Evolutionary conservation across 2,113 vertebrate species (phyloP).

Genomic region (Gobiocypris rarus): DNA sequence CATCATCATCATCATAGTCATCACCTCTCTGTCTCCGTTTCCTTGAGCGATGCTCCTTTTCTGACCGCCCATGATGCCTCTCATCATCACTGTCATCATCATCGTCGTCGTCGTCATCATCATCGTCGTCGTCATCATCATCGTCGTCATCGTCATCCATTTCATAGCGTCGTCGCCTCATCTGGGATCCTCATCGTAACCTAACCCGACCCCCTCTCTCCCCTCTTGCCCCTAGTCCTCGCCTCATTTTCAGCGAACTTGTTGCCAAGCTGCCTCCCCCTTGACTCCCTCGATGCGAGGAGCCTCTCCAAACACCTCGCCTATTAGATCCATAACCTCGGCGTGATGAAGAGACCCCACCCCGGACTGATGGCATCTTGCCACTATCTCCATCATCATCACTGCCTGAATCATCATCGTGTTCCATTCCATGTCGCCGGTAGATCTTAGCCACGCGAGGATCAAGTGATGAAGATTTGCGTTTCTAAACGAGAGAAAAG

Average conservation of each 20-base stretch:
- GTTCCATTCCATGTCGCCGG: slow-evolving; percentile 70
- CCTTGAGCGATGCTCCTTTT: slow-evolving; percentile 39
- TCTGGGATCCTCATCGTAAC: slow-evolving; percentile 73
- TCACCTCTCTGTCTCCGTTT: slow-evolving; percentile 59
- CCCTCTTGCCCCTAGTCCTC: slow-evolving; percentile 63
- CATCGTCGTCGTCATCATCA: slow-evolving; percentile 66
- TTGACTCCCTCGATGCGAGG: slow-evolving; percentile 62
- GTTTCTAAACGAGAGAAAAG: slow-evolving; percentile 63
- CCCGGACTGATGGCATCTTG: slow-evolving; percentile 63
- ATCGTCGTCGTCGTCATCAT: slow-evolving; percentile 72
- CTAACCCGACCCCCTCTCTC: slow-evolving; percentile 71
- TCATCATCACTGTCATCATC: slow-evolving; percentile 69
- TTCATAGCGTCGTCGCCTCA: slow-evolving; percentile 74
- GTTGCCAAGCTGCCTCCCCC: slow-evolving; percentile 57
- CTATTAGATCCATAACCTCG: slow-evolving; percentile 65
- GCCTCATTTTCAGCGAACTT: slow-evolving; percentile 65
- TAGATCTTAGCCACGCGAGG: slow-evolving; percentile 76
- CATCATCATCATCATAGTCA: slow-evolving; percentile 79
- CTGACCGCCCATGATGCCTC: slow-evolving; percentile 44
- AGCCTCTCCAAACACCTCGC: slow-evolving; percentile 72
- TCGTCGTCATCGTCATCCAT: slow-evolving; percentile 69
- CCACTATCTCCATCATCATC: slow-evolving; percentile 73
- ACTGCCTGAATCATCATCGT: slow-evolving; percentile 72
- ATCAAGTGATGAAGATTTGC: slow-evolving; percentile 73
- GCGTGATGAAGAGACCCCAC: slow-evolving; percentile 75